phyloP scores from a whole-genome alignment of 2,797 vertebrate genomes.

The Gobio occitaniae region DNA sequence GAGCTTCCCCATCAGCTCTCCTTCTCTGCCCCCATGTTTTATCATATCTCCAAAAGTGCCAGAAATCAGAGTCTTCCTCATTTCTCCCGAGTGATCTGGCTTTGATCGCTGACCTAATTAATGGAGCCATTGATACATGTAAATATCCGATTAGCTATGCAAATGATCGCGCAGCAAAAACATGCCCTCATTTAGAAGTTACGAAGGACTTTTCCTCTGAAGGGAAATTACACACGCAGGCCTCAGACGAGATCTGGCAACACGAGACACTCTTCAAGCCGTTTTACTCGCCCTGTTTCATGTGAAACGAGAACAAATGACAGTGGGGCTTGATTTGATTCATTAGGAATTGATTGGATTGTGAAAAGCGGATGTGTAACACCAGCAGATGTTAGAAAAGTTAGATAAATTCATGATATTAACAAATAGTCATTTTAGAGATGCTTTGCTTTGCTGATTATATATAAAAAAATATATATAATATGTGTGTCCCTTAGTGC shows the following conservation, averaged over 20 bases:
- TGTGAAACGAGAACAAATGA: background rate
- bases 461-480: background rate
- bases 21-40: conserved; percentile 53
- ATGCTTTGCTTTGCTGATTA: background rate
- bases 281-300: background rate
- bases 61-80: conserved; percentile 55
- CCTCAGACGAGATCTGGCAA: conserved; percentile 70
- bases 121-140: conserved; percentile 79
- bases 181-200: conserved; percentile 72
- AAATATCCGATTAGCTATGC: conserved; percentile 81
- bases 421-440: background rate
- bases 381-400: background rate
- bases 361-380: background rate
- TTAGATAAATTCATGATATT: background rate
- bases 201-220: conserved; percentile 55
- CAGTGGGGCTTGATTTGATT: background rate
- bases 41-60: conserved; percentile 67
- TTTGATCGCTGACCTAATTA: conserved; percentile 83
- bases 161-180: conserved; percentile 62
- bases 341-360: background rate
- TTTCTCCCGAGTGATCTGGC: conserved; percentile 64
- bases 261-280: conserved; percentile 39
- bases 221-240: conserved; percentile 67
- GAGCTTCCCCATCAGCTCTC: conserved; percentile 41
- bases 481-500: no score